Base-by-base conservation (phyloP, 2,888 invertebrate genomes). In the Sarcophaga carnaria region DNA sequence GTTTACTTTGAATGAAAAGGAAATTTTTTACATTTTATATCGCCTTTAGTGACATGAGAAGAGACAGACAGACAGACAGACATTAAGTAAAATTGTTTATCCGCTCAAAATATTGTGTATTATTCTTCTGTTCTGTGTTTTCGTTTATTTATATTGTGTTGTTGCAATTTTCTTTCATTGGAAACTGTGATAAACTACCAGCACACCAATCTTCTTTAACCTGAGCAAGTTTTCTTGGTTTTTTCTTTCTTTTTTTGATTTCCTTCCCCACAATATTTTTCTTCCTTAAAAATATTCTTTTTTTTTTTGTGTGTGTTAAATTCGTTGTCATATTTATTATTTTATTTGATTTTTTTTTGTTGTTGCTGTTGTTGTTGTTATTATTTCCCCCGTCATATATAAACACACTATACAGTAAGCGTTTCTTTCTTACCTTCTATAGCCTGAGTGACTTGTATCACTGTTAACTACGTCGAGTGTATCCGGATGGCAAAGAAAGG, bases 71-170 rank as follows among this genome's bases (percentile, higher is more conserved):
- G 27, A 27, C 27, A 27, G 37, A 37, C 37, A 37, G 37, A 37
- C 84, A 87, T 84, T 87, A 87, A 84, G 84, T 79, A 87, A 87
- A 37, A 87, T 87, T 87, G 87, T 87, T 87, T 87, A 87, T 81
- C 84, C 87, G 84, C 79, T 87, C 67, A 79, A 54, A 54, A 37
- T 37, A 37, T 37, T 37, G 37, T 37, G 8, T 37, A 37, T 37
- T 54, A 54, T 54, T 54, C 4, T 54, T 54, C 49, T 37, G 5
- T 54, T 54, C 49, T 37, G 5, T 37, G 3, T 54, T 54, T 54
- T 54, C 54, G 14, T 54, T 54, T 14, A 0, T 54, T 49, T 49
- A 1, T 54, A 1, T 14, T 12, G 12, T 54, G 17, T 84, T 76
- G 75, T 74, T 77, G 77, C 37, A 83, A 67, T 37, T 37, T 10